Conservation (phyloP, 2,888 invertebrate genomes). For the Pachymerium ferrugineum region DNA sequence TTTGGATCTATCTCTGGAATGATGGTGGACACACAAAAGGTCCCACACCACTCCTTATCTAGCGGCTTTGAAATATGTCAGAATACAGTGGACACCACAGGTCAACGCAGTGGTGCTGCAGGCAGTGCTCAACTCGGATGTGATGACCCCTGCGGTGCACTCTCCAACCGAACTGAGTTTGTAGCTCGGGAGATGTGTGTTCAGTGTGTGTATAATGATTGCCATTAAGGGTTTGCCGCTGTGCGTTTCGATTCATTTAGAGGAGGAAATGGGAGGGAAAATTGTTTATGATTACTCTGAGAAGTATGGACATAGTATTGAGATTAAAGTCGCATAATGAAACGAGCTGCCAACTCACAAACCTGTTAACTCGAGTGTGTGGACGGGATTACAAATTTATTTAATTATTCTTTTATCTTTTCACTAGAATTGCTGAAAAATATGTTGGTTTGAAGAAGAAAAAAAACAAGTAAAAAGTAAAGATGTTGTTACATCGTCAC, state of each 20-base stretch:
- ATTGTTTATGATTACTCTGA: conserved; percentile 10
- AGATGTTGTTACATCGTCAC: too few species aligned
- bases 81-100: conserved; percentile 18
- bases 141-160: conserved; percentile 21
- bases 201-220: conserved; percentile 21
- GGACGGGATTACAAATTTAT: neutral
- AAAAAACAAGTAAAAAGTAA: too few species aligned
- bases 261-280: conserved; percentile 21
- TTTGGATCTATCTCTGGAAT: neutral
- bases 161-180: conserved; percentile 18
- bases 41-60: conserved; percentile 14
- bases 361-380: neutral
- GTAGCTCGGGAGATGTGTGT: conserved; percentile 15
- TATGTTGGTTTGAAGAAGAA: too few species aligned
- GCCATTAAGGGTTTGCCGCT: conserved; percentile 18
- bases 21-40: conserved; percentile 14
- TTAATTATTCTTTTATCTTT: neutral
- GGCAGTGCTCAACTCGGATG: conserved; percentile 12
- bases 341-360: conserved; percentile 15
- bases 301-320: conserved; percentile 3
- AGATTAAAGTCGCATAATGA: conserved; percentile 21
- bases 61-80: conserved; percentile 1
- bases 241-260: conserved; percentile 21
- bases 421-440: too few species aligned
- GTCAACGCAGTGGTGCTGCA: neutral